phyloP scores from a whole-genome alignment of 2,113 vertebrate genomes.

The Thunnus thynnus region DNA sequence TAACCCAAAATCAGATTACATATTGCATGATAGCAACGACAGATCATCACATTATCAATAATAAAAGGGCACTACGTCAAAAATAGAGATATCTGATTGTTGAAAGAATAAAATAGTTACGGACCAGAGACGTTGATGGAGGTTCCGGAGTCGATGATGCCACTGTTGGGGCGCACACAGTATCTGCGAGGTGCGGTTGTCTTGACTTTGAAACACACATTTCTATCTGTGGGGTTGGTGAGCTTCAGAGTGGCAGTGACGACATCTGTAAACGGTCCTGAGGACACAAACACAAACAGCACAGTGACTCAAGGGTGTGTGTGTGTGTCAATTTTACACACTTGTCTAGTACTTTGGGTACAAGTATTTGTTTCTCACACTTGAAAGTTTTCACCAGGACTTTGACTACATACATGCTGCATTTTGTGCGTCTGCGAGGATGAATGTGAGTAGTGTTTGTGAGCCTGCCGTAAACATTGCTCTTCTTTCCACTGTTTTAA shows the following conservation, averaged over 20 bases:
- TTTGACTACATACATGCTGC: background rate
- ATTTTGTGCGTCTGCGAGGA: background rate
- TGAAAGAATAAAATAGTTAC: conserved; percentile 32
- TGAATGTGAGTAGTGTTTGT: conserved; percentile 3
- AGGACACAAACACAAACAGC: conserved; percentile 35
- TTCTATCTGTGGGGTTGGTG: conserved; percentile 93
- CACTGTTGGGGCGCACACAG: conserved; percentile 97
- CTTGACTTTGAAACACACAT: conserved; percentile 98
- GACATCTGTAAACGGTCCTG: conserved; percentile 97
- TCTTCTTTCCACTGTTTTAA: no score
- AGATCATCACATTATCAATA: background rate
- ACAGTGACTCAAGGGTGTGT: background rate
- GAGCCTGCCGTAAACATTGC: background rate
- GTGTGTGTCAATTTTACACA: background rate
- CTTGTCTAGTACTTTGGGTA: background rate
- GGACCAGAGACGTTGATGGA: conserved; percentile 94
- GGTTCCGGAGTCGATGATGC: conserved; percentile 91
- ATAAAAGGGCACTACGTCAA: background rate
- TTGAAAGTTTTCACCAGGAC: background rate
- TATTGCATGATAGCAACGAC: background rate
- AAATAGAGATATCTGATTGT: background rate
- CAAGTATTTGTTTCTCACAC: background rate
- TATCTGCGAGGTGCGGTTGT: conserved; percentile 96
- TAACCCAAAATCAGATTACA: background rate
- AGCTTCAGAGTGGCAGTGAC: conserved; percentile 96